Conservation (phyloP, 2,113 vertebrate species). For the Crotophaga sulcirostris region DNA sequence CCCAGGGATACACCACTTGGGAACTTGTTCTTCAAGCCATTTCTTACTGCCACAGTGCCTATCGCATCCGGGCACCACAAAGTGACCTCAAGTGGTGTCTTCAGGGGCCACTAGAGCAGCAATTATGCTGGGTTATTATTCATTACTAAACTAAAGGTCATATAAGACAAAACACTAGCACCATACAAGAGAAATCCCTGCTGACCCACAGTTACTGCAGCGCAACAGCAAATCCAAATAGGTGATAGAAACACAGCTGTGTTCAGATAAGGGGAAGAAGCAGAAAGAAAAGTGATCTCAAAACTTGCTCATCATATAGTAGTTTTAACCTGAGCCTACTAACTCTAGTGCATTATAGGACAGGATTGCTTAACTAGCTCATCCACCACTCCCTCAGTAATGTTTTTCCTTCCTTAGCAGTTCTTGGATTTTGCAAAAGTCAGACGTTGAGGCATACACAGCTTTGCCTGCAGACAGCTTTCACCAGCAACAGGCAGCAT, state of each 20-base stretch:
- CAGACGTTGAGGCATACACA: rapidly evolving
- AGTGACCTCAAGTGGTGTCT: neutral
- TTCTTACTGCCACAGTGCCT: neutral
- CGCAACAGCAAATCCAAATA: neutral
- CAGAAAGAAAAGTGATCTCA: neutral
- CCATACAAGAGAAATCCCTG: neutral
- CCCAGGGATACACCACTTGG: neutral
- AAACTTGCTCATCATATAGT: neutral
- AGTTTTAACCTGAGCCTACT: neutral
- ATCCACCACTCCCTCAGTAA: neutral
- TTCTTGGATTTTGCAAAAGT: neutral
- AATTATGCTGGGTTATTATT: neutral
- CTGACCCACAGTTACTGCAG: neutral
- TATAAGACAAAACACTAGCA: neutral
- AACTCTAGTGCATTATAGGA: neutral
- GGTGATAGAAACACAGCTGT: neutral
- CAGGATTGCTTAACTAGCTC: neutral
- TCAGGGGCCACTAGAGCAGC: neutral
- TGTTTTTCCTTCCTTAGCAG: neutral
- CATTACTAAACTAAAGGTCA: neutral
- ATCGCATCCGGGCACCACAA: neutral
- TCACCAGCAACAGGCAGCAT: neutral
- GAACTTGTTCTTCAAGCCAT: neutral
- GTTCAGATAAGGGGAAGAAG: neutral
- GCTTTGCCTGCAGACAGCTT: neutral